Evolutionary conservation across 2,797 vertebrate genomes (phyloP).

Genomic region (Streptopelia turtur): DNA sequence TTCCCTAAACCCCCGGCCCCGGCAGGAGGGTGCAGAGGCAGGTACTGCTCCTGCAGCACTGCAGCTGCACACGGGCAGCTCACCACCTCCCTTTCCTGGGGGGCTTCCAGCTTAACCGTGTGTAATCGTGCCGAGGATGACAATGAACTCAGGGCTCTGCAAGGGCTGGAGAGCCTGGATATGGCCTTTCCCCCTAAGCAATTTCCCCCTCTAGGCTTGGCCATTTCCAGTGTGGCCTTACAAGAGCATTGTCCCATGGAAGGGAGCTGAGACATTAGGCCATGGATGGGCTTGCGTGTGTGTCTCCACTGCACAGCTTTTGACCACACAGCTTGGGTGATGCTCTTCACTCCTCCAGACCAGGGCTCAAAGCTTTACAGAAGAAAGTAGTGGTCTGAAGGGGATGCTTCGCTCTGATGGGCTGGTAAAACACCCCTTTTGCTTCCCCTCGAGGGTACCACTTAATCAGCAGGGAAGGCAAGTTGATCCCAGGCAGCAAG

Average conservation of each 20-base stretch:
- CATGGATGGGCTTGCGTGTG: fast-evolving
- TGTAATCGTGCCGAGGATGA: fast-evolving
- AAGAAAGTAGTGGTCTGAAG: neutral
- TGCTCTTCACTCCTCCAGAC: neutral
- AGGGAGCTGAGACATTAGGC: fast-evolving
- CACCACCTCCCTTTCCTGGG: neutral
- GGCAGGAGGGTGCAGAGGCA: neutral
- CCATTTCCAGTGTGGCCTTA: fast-evolving
- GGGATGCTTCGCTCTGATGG: neutral
- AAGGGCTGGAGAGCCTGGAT: neutral
- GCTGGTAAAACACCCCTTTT: neutral
- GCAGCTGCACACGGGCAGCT: neutral
- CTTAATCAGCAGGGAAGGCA: neutral
- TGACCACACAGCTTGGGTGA: neutral
- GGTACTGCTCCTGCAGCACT: no score
- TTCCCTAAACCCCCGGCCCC: neutral
- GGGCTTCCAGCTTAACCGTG: neutral
- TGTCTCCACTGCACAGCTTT: neutral
- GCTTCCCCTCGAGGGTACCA: fast-evolving
- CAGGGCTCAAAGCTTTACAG: neutral
- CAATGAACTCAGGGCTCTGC: neutral
- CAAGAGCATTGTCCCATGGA: fast-evolving
- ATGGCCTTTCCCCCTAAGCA: neutral
- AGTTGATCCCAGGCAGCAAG: neutral
- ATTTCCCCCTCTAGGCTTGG: neutral